These are phyloP conservation scores for Folsomia manolachei DNA, from an alignment of 2,888 invertebrate genomes.

Conservation along the genomic window DNA sequence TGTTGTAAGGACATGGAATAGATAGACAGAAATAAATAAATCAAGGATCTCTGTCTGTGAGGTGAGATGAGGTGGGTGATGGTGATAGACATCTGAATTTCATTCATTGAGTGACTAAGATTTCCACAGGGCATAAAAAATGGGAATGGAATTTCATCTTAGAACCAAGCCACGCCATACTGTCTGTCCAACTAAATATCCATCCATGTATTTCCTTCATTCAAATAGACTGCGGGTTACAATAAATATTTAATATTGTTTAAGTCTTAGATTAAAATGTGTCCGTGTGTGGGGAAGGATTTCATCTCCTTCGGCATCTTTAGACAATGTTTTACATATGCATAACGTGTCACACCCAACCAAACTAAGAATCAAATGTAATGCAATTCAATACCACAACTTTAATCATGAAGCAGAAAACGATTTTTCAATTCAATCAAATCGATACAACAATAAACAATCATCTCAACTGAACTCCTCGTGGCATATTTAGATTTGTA, in stretches of 20 bases:
- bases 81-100: conserved; percentile 20
- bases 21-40: not conserved
- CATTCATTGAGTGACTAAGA: conserved; percentile 15
- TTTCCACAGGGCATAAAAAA: not conserved
- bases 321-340: not conserved
- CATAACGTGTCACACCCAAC: conserved; percentile 5
- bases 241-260: conserved; percentile 8
- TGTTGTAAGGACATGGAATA: too few relatives aligned
- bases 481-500: too few relatives aligned
- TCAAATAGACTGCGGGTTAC: conserved; percentile 10
- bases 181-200: not conserved
- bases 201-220: not conserved
- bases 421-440: conserved; percentile 21
- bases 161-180: too few relatives aligned
- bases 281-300: not conserved
- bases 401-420: not conserved
- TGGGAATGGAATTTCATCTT: conserved; percentile 7
- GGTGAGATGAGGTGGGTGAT: too few relatives aligned
- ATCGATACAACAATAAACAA: conserved; percentile 7
- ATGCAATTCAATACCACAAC: too few relatives aligned
- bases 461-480: too few relatives aligned
- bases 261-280: not conserved
- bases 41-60: not conserved
- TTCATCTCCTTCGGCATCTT: not conserved
- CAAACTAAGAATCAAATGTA: too few relatives aligned